Percentiles rank a stretch among this genome's conserved stretches.
Evolutionary conservation across 2,888 invertebrate species (phyloP).

Genomic region (Strigamia transsilvanica): DNA sequence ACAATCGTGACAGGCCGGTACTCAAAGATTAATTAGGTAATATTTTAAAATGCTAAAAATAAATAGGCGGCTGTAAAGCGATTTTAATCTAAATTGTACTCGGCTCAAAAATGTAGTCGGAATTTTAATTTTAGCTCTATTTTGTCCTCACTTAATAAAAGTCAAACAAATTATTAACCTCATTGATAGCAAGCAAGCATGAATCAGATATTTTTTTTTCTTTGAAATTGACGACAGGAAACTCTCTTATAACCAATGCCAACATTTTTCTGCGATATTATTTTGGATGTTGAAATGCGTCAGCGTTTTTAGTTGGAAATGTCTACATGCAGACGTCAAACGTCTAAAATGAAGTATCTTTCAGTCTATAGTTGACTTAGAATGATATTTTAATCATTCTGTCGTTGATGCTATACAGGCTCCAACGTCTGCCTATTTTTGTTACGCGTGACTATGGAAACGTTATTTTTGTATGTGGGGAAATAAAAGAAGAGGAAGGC

Average conservation of each 20-base stretch:
- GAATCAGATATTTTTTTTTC: conserved; percentile 33
- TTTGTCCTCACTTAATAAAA: conserved; percentile 37
- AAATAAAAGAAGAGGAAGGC: conserved; percentile 11
- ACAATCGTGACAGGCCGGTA: background rate
- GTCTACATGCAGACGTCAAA: conserved; percentile 29
- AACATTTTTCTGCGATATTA: conserved; percentile 17
- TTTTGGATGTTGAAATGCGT: conserved; percentile 36
- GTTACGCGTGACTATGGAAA: conserved; percentile 21
- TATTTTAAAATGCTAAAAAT: conserved; percentile 29
- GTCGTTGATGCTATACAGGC: conserved; percentile 35
- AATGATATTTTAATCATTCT: conserved; percentile 48
- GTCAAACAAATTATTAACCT: conserved; percentile 42
- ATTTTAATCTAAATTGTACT: conserved; percentile 28
- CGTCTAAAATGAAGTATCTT: conserved; percentile 15
- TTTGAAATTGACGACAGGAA: background rate
- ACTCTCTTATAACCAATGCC: conserved; percentile 28
- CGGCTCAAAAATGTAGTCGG: conserved; percentile 27
- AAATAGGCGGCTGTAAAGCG: background rate
- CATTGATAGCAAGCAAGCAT: conserved; percentile 18
- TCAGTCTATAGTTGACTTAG: conserved; percentile 36
- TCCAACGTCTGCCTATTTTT: conserved; percentile 39
- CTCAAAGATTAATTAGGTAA: conserved; percentile 14
- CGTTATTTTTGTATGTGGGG: conserved; percentile 20
- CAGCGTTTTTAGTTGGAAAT: conserved; percentile 17
- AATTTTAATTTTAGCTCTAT: conserved; percentile 34